Evolutionary conservation across 2,113 vertebrate species (phyloP).

Genomic region (Tauraco erythrolophus): DNA sequence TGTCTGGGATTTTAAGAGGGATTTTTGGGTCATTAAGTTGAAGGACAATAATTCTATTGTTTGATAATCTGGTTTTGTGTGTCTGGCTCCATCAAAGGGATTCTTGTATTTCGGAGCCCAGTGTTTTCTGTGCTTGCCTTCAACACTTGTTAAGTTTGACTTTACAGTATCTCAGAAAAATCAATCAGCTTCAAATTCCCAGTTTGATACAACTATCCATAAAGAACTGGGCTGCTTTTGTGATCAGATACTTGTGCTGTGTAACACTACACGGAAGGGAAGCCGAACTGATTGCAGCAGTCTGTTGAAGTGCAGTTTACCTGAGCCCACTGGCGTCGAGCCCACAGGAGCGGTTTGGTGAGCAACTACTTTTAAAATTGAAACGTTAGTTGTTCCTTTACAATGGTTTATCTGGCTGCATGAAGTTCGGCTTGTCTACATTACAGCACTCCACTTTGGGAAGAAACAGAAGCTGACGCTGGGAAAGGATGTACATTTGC

Average conservation of each 20-base stretch:
- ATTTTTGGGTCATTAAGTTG: neutral
- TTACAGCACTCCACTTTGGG: neutral
- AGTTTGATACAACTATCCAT: neutral
- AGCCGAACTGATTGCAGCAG: neutral
- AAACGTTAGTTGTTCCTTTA: neutral
- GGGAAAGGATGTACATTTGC: neutral
- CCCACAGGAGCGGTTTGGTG: neutral
- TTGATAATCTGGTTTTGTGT: conserved; percentile 36
- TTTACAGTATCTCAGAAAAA: conserved; percentile 50
- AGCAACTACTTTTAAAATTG: neutral
- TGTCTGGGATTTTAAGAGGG: conserved; percentile 12
- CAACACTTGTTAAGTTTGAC: conserved; percentile 59
- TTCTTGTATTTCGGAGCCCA: conserved; percentile 47
- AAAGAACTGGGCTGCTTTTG: conserved; percentile 40
- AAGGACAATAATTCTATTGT: conserved; percentile 60
- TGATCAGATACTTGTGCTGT: neutral
- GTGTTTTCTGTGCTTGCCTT: conserved; percentile 39
- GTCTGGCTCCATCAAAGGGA: conserved; percentile 59
- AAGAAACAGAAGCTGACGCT: neutral
- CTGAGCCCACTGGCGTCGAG: neutral
- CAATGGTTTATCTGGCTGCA: conserved; percentile 2
- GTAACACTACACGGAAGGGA: neutral
- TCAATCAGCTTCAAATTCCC: conserved; percentile 21
- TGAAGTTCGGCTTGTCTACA: neutral
- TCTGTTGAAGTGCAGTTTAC: conserved; percentile 1